Evolutionary conservation across 2,888 invertebrate genomes (phyloP).

Genomic region (Odontomyia ornata): DNA sequence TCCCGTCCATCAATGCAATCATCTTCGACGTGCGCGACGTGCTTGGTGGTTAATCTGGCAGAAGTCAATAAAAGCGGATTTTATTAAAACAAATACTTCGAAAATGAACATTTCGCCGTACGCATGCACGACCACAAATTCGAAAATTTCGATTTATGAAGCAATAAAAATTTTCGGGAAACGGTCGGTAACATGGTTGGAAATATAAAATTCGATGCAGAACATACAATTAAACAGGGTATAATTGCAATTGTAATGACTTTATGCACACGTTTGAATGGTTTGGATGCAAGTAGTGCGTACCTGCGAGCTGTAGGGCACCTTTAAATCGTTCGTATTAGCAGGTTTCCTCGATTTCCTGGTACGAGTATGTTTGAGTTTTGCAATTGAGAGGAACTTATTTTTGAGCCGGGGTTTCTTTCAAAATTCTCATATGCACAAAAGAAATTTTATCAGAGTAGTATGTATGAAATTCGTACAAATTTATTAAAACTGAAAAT

Average conservation of each 20-base stretch:
- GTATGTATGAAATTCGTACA: too few species aligned
- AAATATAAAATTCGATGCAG: slow-evolving; percentile 22
- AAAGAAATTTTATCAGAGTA: too few species aligned
- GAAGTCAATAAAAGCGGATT: slow-evolving; percentile 37
- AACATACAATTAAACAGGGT: slow-evolving; percentile 44
- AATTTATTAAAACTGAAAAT: too few species aligned
- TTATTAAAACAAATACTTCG: slow-evolving; percentile 41
- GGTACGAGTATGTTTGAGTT: too few species aligned
- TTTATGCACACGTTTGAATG: slow-evolving; percentile 44
- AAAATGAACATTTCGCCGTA: background rate
- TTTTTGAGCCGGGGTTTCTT: too few species aligned
- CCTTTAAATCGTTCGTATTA: too few species aligned
- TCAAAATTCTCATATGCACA: too few species aligned
- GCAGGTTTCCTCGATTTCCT: too few species aligned
- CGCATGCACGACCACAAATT: background rate
- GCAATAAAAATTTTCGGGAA: slow-evolving; percentile 35
- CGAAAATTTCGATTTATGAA: slow-evolving; percentile 42
- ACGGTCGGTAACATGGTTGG: slow-evolving; percentile 17
- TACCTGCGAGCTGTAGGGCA: slow-evolving; percentile 19
- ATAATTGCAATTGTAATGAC: slow-evolving; percentile 46
- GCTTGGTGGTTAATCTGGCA: slow-evolving; percentile 26
- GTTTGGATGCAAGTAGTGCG: background rate
- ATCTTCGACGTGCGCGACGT: background rate
- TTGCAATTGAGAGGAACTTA: too few species aligned
- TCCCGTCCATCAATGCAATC: background rate